phyloP scores from a whole-genome alignment of 2,888 invertebrate species.

The Lysandra bellargus region DNA sequence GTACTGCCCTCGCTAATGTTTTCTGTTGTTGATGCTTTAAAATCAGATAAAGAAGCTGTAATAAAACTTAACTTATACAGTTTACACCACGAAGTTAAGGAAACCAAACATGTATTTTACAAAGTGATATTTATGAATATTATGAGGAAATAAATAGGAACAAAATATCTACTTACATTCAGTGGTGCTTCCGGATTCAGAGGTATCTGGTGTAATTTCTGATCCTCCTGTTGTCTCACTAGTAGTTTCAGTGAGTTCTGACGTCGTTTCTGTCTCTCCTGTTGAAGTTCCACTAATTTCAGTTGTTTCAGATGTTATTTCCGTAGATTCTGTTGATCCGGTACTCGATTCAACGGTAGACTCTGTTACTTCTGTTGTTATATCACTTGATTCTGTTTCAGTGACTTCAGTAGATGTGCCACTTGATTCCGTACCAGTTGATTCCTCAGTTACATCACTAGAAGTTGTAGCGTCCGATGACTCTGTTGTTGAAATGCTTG shows the following conservation, averaged over 20 bases:
- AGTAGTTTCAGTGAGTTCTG: conserved; percentile 4
- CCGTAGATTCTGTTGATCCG: conserved; percentile 18
- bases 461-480: conserved; percentile 3
- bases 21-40: conserved; percentile 30
- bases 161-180: conserved; percentile 13
- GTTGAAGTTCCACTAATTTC: conserved; percentile 30
- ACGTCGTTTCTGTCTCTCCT: not conserved
- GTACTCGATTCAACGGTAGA: not conserved
- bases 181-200: conserved; percentile 14
- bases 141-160: too few species aligned
- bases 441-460: conserved; percentile 1
- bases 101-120: not conserved
- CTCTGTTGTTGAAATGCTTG: conserved; percentile 23
- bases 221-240: not conserved
- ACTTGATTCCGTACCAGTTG: conserved; percentile 19
- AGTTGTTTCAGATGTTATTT: conserved; percentile 32
- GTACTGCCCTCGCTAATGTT: conserved; percentile 36
- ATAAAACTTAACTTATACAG: not conserved
- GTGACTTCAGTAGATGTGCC: conserved; percentile 31
- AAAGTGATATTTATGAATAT: not conserved
- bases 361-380: conserved; percentile 20
- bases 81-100: not conserved
- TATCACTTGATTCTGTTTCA: conserved; percentile 32
- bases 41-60: not conserved
- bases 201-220: not conserved